Percentiles rank a stretch among this genome's conserved stretches.
Conservation (phyloP, 1,140 invertebrate genomes). For the Aphidius gifuensis region DNA sequence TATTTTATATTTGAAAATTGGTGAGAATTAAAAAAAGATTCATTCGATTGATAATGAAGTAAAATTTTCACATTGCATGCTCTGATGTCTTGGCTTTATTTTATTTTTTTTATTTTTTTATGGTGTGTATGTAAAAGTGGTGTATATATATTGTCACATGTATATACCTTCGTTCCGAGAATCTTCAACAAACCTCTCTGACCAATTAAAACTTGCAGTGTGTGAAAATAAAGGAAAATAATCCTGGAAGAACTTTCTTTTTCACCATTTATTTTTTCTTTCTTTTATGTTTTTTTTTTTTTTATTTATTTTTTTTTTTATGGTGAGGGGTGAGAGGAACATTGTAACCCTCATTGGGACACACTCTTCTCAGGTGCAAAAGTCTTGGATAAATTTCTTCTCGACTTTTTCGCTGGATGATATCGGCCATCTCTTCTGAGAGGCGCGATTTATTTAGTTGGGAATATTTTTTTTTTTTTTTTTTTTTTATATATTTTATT, state of each 20-base stretch:
- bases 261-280: neutral
- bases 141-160: too few relatives aligned
- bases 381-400: slow-evolving; percentile 28
- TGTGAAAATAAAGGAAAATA: slow-evolving; percentile 14
- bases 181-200: neutral
- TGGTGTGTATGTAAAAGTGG: too few relatives aligned
- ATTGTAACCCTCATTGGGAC: neutral
- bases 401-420: neutral
- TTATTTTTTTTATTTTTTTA: too few relatives aligned
- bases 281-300: neutral
- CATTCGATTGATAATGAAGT: too few relatives aligned
- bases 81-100: too few relatives aligned
- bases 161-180: too few relatives aligned
- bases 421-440: neutral
- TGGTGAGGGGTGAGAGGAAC: neutral
- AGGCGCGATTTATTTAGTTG: neutral
- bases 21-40: too few relatives aligned
- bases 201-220: slow-evolving; percentile 11
- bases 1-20: too few relatives aligned
- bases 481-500: too few relatives aligned
- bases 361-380: slow-evolving; percentile 26
- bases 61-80: too few relatives aligned
- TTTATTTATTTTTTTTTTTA: too few relatives aligned
- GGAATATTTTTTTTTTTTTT: too few relatives aligned
- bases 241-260: neutral